Percentiles rank a stretch among this genome's conserved stretches.
Evolutionary conservation across 2,113 vertebrate genomes (phyloP).

Genomic region (Cynoglossus semilaevis): DNA sequence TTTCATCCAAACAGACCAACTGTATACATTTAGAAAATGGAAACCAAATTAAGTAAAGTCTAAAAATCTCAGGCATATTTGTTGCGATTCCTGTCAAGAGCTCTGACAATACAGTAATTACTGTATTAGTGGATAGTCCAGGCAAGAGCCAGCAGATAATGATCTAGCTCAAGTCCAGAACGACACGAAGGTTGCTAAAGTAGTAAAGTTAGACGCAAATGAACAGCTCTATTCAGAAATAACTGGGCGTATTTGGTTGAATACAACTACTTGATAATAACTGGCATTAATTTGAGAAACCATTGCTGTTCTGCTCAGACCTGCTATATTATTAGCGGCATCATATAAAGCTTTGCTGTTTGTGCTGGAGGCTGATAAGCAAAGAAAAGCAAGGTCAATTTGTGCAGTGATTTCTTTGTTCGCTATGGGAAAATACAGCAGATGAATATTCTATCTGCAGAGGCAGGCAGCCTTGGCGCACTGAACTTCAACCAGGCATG

Average conservation of each 20-base stretch:
- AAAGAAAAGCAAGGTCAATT: conserved; percentile 49
- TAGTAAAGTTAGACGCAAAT: neutral
- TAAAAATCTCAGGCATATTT: too few species aligned
- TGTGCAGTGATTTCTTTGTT: conserved; percentile 33
- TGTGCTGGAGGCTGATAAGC: conserved; percentile 33
- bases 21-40: too few species aligned
- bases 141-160: too few species aligned
- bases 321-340: conserved; percentile 5
- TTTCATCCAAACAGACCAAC: too few species aligned
- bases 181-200: too few species aligned
- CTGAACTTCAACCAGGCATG: conserved; percentile 50
- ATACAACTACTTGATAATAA: neutral
- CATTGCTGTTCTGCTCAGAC: conserved; percentile 7
- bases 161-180: too few species aligned
- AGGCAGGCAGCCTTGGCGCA: conserved; percentile 60
- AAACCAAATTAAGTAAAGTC: too few species aligned
- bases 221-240: neutral
- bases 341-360: conserved; percentile 25
- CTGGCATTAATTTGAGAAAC: neutral
- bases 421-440: conserved; percentile 39
- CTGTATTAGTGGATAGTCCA: too few species aligned
- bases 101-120: too few species aligned
- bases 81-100: too few species aligned
- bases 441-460: conserved; percentile 61
- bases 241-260: too few species aligned